These are phyloP conservation scores for Aldrovandia affinis DNA, from an alignment of 2,797 vertebrate genomes.

Conservation along the genomic window DNA sequence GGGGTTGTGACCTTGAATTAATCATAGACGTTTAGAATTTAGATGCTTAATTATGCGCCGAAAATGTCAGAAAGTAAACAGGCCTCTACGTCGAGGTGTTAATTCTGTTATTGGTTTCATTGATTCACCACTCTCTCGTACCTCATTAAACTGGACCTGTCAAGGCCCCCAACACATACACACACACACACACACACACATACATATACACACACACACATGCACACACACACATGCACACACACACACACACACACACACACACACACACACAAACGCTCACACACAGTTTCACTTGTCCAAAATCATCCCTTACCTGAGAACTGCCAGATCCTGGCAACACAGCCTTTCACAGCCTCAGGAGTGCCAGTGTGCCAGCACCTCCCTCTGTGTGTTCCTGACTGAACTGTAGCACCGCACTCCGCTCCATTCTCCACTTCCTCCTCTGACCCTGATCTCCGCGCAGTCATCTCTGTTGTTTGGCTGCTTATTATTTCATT, in stretches of 20 bases:
- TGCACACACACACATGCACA: not conserved
- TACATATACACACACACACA: no score
- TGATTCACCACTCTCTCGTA: slow-evolving; percentile 57
- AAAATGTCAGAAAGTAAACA: slow-evolving; percentile 76
- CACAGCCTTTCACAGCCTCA: not conserved
- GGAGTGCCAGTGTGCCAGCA: not conserved
- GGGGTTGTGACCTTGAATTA: slow-evolving; percentile 54
- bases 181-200: not conserved
- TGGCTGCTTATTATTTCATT: slow-evolving; percentile 27
- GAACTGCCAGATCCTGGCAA: not conserved
- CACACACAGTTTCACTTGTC: not conserved
- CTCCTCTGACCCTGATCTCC: slow-evolving; percentile 17
- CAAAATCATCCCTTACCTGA: not conserved
- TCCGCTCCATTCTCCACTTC: not conserved
- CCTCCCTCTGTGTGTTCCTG: not conserved
- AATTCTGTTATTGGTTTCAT: slow-evolving; percentile 74
- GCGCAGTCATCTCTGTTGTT: slow-evolving; percentile 6
- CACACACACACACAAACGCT: not conserved
- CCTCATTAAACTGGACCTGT: slow-evolving; percentile 68
- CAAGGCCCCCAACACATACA: slow-evolving; percentile 38
- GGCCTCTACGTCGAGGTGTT: slow-evolving; percentile 70
- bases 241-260: not conserved
- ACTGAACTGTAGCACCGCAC: not conserved
- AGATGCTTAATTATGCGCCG: slow-evolving; percentile 66
- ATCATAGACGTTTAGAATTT: slow-evolving; percentile 70